Base-by-base conservation (phyloP, 1,140 invertebrate species). In the Galleria mellonella region DNA sequence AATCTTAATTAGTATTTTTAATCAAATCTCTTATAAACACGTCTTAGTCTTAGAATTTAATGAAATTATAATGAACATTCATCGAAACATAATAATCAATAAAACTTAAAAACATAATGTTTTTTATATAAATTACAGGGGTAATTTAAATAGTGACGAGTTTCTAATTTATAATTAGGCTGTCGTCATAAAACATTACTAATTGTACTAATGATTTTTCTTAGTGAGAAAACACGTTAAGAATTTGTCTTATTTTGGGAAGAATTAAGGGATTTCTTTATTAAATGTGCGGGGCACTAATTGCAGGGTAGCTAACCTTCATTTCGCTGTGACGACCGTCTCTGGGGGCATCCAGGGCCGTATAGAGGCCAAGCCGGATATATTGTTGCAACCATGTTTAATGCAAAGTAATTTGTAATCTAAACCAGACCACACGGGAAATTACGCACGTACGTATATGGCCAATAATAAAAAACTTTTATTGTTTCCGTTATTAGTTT, bases 1-100 rank as follows among this genome's bases (percentile, higher is more conserved):
- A 72, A 77, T 75, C 69, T 75, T 74, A 72, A 76, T 74, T 74
- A 58, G 51, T 65, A 64, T 71, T 71, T 71, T 70, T 65, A 72
- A 74, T 72, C 56, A 74, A 72, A 64, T 43, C 48, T 48, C 45
- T 50, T 32, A 8, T 4, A 42, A 31, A 40, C 27, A 40, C 17
- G 6, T 9, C 14, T n/a, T 5, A 32, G 31, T 37, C 35, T 17
- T 37, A 15, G 14, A 36, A 11, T 14, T 32, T 32, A 32, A n/a
- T n/a, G 9, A n/a, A n/a, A n/a, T n/a, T n/a, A n/a, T n/a, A n/a
- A n/a, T n/a, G n/a, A n/a, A n/a, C n/a, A n/a, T n/a, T n/a, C n/a
- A n/a, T n/a, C n/a, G n/a, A n/a, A n/a, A n/a, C n/a, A n/a, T n/a
- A n/a, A n/a, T n/a, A n/a, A n/a, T n/a, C n/a, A n/a, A n/a, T n/a